Evolutionary conservation across 2,797 vertebrate species (phyloP), one percentile per base, ranked within the genome.

Genomic region (Aphelocoma californica): DNA sequence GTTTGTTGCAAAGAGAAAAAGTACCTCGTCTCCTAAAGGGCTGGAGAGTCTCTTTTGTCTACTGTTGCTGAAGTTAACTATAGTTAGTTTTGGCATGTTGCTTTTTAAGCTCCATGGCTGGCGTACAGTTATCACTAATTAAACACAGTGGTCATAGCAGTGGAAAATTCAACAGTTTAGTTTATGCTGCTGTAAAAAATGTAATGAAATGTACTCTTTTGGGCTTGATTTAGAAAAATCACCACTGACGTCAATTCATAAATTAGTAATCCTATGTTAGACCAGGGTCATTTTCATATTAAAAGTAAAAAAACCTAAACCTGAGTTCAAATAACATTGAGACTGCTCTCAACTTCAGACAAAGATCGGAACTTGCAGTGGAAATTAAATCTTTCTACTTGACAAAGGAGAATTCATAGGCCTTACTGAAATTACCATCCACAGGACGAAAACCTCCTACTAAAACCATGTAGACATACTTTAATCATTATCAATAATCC

Each of bases 251-350:
- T 96, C 95, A 83, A 62, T 93, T 96, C 34, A 75, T 90, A 95
- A 89, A 96, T 97, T 93, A 93, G 82, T 86, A 96, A 93, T 95
- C 91, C 87, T 91, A 23, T 92, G 67, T 96, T 96, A 96, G 89
- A 96, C 54, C 74, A 81, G 95, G 61, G 38, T 84, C 57, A 94
- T 96, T 97, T 95, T 95, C 90, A 54, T 97, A 92, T 50, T 53
- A 86, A 73, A 91, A 88, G 84, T 90, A 90, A 86, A 87, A 93
- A 79, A 81, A 81, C 57, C 73, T 77, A 79, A 92, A 75, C 19
- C 58, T 93, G 86, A 67, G 67, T 96, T 95, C 77, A 83, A 95
- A 91, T 79, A 91, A 75, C 36, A 32, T 78, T 84, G 71, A 60
- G 51, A 86, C 81, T 83, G 31, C 91, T 89, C 84, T 95, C 79